Percentiles rank a stretch among this genome's conserved stretches.
Conservation (phyloP, 2,797 vertebrate species). For the Onychomys arenicola region DNA sequence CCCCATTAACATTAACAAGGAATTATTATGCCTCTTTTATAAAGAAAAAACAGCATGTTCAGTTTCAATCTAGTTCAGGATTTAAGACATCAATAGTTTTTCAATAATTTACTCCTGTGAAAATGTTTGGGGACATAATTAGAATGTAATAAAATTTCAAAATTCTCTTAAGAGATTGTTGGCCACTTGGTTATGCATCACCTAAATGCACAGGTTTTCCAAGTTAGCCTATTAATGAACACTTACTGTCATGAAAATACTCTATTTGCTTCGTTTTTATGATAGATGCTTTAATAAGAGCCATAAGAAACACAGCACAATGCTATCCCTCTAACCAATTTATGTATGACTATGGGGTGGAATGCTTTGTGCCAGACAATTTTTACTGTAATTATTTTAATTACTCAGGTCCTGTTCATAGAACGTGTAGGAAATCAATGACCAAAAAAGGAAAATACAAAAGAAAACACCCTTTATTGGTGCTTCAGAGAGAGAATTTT, state of each 20-base stretch:
- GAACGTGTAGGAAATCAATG: slow-evolving; percentile 55
- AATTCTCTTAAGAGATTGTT: background rate
- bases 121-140: background rate
- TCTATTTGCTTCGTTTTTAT: background rate
- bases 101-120: background rate
- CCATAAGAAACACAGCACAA: background rate
- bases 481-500: slow-evolving; percentile 51
- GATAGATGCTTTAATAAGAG: background rate
- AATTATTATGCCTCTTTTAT: background rate
- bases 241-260: slow-evolving; percentile 38
- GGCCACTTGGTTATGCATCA: background rate
- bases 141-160: slow-evolving; percentile 52
- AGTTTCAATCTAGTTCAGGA: background rate
- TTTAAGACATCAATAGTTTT: slow-evolving; percentile 22
- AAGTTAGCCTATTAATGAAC: background rate
- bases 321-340: background rate
- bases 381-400: slow-evolving; percentile 59
- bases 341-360: background rate
- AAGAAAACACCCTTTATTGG: slow-evolving; percentile 35
- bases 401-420: slow-evolving; percentile 20
- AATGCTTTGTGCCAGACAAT: background rate
- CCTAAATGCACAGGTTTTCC: background rate
- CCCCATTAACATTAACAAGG: background rate
- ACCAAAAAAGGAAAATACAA: slow-evolving; percentile 21
- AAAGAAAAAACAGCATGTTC: background rate